A percentile compares a stretch with the other conserved stretches of the same genome.
Evolutionary conservation across 2,113 vertebrate genomes (phyloP).

Genomic region (Ranitomeya variabilis): DNA sequence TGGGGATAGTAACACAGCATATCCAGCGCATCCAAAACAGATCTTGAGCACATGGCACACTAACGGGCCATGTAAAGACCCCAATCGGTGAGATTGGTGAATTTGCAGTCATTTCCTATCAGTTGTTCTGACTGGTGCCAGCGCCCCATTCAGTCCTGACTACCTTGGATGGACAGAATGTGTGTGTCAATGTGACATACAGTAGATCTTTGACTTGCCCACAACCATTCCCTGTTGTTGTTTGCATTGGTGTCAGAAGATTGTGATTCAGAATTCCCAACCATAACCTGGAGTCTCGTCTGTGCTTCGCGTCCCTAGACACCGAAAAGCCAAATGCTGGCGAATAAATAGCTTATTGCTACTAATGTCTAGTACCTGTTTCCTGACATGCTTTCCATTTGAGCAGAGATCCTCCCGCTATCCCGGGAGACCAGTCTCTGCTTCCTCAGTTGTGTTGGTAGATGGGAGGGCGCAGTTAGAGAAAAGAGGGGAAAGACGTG

Average conservation of each 20-base stretch:
- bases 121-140: not conserved
- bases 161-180: not conserved
- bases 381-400: not conserved
- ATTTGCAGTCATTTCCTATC: not conserved
- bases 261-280: not conserved
- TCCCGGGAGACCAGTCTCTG: slow-evolving; percentile 38
- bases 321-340: slow-evolving; percentile 60
- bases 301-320: slow-evolving; percentile 55
- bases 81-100: not conserved
- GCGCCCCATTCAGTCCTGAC: not conserved
- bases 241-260: not conserved
- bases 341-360: slow-evolving; percentile 63
- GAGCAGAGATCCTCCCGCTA: slow-evolving; percentile 21
- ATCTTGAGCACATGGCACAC: not conserved
- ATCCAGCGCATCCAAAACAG: too few species aligned
- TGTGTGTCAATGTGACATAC: not conserved
- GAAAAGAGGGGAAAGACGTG: slow-evolving; percentile 8
- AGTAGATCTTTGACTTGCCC: not conserved
- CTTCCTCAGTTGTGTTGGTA: slow-evolving; percentile 1
- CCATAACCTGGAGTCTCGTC: slow-evolving; percentile 52
- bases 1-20: too few species aligned
- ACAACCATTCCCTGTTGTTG: too few species aligned
- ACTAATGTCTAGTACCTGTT: slow-evolving; percentile 55
- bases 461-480: slow-evolving; percentile 21
- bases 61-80: not conserved